These are phyloP conservation scores for Rhizomys pruinosus DNA, from an alignment of 2,113 vertebrate genomes.

Conservation along the genomic window DNA sequence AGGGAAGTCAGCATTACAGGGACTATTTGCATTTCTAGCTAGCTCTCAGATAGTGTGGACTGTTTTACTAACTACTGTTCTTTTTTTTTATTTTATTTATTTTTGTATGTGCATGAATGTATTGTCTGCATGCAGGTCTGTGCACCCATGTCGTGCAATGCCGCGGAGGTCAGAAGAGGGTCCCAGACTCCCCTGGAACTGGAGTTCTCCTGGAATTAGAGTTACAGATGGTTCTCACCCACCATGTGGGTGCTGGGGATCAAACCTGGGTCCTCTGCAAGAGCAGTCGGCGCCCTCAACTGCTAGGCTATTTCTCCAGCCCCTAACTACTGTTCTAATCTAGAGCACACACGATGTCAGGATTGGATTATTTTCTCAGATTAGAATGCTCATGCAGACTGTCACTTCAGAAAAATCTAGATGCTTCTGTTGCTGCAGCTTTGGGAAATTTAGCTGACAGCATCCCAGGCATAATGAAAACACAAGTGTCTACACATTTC, in stretches of 20 bases:
- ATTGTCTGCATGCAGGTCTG: too few species aligned
- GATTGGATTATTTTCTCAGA: slow-evolving; percentile 72
- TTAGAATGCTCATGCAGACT: slow-evolving; percentile 42
- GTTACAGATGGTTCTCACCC: too few species aligned
- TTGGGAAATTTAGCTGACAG: slow-evolving; percentile 73
- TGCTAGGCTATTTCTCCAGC: too few species aligned
- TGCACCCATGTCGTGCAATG: too few species aligned
- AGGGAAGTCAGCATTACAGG: background rate
- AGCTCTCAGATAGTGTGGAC: background rate
- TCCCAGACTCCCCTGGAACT: too few species aligned
- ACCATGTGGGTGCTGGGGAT: too few species aligned
- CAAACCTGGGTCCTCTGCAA: too few species aligned
- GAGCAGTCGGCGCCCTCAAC: too few species aligned
- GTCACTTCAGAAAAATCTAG: slow-evolving; percentile 57
- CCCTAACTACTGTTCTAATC: background rate
- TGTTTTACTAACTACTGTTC: background rate
- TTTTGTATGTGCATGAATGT: too few species aligned
- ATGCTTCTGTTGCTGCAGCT: slow-evolving; percentile 29
- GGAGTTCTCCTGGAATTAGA: too few species aligned
- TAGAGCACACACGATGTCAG: slow-evolving; percentile 41
- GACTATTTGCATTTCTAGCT: background rate
- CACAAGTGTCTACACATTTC: slow-evolving; percentile 82
- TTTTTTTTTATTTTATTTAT: too few species aligned
- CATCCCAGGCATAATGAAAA: slow-evolving; percentile 81
- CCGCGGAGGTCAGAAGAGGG: too few species aligned